Evolutionary conservation across 1,140 invertebrate species (phyloP).

Genomic region (Meloidogyne hapla): DNA sequence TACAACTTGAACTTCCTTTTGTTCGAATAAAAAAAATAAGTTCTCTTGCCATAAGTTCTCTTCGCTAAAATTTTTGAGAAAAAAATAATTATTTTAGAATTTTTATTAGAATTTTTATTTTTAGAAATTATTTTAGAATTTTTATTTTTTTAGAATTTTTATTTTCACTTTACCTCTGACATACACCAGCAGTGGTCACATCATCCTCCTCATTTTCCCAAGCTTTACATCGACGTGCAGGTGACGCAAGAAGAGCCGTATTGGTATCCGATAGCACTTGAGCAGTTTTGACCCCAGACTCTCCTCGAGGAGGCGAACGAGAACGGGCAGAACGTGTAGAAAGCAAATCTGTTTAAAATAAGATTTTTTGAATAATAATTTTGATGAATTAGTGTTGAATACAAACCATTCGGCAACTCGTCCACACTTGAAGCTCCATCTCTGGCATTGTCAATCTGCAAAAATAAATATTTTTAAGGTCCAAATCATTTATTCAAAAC

Average conservation of each 20-base stretch:
- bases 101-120: too few relatives aligned
- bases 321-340: background rate
- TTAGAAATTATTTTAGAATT: too few relatives aligned
- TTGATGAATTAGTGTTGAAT: background rate
- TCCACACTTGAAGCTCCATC: background rate
- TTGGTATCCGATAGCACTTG: background rate
- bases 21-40: too few relatives aligned
- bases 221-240: background rate
- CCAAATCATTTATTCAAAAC: background rate
- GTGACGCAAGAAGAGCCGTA: background rate
- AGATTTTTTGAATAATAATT: background rate
- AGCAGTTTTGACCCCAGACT: background rate
- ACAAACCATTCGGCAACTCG: background rate
- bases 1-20: too few relatives aligned
- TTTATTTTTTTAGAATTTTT: too few relatives aligned
- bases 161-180: background rate
- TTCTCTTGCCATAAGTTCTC: too few relatives aligned
- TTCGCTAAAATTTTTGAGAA: too few relatives aligned
- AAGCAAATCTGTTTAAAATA: background rate
- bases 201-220: background rate
- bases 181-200: background rate
- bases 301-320: background rate
- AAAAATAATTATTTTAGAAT: too few relatives aligned
- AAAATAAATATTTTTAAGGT: background rate
- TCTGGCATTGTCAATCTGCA: background rate